These are phyloP conservation scores for Spilarctia lutea DNA, from an alignment of 2,888 invertebrate genomes.

Conservation along the genomic window DNA sequence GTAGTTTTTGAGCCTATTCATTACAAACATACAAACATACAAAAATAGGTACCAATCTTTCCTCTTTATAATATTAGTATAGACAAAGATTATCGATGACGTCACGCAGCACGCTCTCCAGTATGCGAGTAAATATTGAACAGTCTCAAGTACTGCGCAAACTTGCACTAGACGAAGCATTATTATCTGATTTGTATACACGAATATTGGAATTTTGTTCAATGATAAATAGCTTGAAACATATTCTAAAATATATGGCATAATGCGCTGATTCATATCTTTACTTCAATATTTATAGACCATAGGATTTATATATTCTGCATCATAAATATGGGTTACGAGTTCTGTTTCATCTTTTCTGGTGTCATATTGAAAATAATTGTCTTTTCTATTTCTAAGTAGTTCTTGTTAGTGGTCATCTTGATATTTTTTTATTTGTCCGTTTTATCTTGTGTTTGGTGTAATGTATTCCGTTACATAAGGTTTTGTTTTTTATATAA, in stretches of 20 bases:
- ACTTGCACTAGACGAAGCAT: constrained; percentile 52
- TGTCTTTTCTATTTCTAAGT: neutral
- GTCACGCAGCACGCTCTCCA: constrained; percentile 38
- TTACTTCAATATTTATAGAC: constrained; percentile 11
- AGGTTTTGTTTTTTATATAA: too few species aligned
- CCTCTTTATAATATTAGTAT: too few species aligned
- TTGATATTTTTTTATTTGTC: neutral
- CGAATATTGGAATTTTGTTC: constrained; percentile 48
- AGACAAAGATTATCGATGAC: constrained; percentile 48
- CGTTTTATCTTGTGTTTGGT: too few species aligned
- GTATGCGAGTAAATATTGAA: constrained; percentile 68
- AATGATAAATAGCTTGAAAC: constrained; percentile 35
- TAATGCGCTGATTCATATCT: constrained; percentile 20
- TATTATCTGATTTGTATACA: constrained; percentile 55
- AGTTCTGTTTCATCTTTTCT: neutral
- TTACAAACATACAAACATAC: too few species aligned
- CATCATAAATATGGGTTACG: neutral
- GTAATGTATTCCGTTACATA: too few species aligned
- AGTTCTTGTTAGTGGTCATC: neutral
- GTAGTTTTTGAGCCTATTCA: too few species aligned
- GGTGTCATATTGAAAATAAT: neutral
- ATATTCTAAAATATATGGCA: constrained; percentile 21
- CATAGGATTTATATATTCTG: neutral
- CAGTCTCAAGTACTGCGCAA: constrained; percentile 69
- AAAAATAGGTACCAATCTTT: too few species aligned